These are phyloP conservation scores for Nemurella pictetii DNA, from an alignment of 2,888 invertebrate genomes.

Conservation along the genomic window DNA sequence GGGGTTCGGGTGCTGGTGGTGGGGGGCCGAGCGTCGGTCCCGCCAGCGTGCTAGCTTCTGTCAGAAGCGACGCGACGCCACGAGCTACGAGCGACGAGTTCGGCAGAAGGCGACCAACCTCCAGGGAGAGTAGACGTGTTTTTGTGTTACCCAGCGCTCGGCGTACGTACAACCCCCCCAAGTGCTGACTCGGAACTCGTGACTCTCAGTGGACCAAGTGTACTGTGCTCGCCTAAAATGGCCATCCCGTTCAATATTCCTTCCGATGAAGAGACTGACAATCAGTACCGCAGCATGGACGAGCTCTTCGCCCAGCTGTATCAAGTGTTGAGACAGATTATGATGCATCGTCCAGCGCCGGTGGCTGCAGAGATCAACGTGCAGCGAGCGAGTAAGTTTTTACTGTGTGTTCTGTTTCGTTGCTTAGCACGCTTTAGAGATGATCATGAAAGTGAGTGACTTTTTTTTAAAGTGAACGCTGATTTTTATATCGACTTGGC, in stretches of 20 bases:
- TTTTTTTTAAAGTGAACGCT: neutral
- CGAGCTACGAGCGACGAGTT: neutral
- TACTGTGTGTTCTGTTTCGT: neutral
- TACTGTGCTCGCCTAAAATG: conserved; percentile 50
- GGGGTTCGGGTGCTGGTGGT: neutral
- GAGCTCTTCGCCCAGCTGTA: conserved; percentile 60
- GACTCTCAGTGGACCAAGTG: conserved; percentile 14
- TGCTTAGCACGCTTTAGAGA: neutral
- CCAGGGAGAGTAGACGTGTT: conserved; percentile 23
- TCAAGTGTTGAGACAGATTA: conserved; percentile 60
- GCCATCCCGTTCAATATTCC: conserved; percentile 63
- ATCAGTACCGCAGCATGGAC: conserved; percentile 61
- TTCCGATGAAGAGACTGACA: conserved; percentile 60
- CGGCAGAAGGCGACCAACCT: neutral
- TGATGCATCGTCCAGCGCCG: conserved; percentile 42
- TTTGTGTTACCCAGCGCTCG: neutral
- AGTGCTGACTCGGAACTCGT: neutral
- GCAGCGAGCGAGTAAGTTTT: neutral
- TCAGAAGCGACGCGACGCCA: neutral
- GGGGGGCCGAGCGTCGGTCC: neutral
- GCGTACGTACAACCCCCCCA: neutral
- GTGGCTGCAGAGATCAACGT: neutral
- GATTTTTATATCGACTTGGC: neutral
- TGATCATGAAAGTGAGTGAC: neutral
- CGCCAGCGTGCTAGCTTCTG: conserved; percentile 13